Evolutionary conservation across 2,888 invertebrate species (phyloP), one percentile per base, ranked within the genome.

Genomic region (Acrocyrtus sp.): DNA sequence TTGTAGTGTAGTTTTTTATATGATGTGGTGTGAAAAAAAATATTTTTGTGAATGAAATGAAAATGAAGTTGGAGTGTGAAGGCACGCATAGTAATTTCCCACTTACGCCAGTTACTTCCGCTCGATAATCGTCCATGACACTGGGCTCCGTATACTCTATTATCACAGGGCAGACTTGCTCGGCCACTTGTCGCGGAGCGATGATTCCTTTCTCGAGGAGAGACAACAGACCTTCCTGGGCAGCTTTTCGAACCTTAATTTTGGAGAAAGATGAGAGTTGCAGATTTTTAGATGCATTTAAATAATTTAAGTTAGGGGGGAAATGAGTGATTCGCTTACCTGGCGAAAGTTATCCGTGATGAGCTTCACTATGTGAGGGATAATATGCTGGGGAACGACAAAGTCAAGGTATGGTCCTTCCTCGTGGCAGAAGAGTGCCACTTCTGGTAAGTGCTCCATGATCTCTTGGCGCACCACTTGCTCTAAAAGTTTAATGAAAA

Each of bases 241-340:
- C 88, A 50, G 88, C 87, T 82, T 90, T 90, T 60, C 90, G 87
- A 50, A 90, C 89, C 88, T 90, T n/a, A n/a, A n/a, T n/a, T n/a
- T n/a, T n/a, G n/a, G n/a, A n/a, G n/a, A n/a, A n/a, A n/a, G n/a
- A n/a, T n/a, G n/a, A n/a, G n/a, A n/a, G n/a, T n/a, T n/a, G n/a
- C n/a, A n/a, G n/a, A n/a, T n/a, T n/a, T n/a, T n/a, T n/a, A 83
- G 4, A 74, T 75, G 50, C 58, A 58, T 62, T 50, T 51, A 75
- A 70, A 45, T 53, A 54, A 70, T 24, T 41, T 26, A 22, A n/a
- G n/a, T n/a, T n/a, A n/a, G n/a, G n/a, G n/a, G n/a, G n/a, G n/a
- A n/a, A n/a, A n/a, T n/a, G 2, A 54, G n/a, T 3, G 34, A 26
- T 12, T 58, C n/a, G n/a, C 78, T 83, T 83, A 88, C 89, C 86